Conservation (phyloP, 2,888 invertebrate genomes). For the Steromphala cineraria region DNA sequence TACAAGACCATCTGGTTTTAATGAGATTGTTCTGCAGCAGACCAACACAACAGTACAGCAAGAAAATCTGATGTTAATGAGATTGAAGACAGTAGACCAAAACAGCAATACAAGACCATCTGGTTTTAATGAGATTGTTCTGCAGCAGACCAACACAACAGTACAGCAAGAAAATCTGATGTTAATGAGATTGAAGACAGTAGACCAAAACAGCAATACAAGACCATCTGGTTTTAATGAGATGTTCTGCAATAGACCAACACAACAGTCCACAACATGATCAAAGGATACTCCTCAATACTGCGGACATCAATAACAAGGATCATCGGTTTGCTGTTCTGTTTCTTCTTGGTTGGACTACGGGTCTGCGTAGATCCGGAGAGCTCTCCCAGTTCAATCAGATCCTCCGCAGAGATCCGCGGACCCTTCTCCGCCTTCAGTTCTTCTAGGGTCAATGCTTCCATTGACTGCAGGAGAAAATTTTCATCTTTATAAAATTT, state of each 20-base stretch:
- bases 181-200: not conserved
- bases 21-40: no score
- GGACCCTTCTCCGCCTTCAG: conserved; percentile 86
- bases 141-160: no score
- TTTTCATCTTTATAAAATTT: not conserved
- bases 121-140: no score
- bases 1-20: no score
- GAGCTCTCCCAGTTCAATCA: conserved; percentile 83
- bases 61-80: no score
- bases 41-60: no score
- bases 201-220: no score
- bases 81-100: no score
- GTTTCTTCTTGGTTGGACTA: conserved; percentile 68
- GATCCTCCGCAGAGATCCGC: conserved; percentile 89
- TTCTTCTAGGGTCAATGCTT: conserved; percentile 82
- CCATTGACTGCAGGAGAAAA: conserved; percentile 80
- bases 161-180: not conserved
- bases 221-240: no score
- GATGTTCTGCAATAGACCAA: no score
- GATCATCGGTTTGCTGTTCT: conserved; percentile 76
- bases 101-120: no score
- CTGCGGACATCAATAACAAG: conserved; percentile 84
- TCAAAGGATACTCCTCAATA: conserved; percentile 80
- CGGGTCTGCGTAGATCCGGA: conserved; percentile 56
- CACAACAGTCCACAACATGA: no score